phyloP scores from a whole-genome alignment of 2,888 invertebrate genomes.

The Drosophila leonis region DNA sequence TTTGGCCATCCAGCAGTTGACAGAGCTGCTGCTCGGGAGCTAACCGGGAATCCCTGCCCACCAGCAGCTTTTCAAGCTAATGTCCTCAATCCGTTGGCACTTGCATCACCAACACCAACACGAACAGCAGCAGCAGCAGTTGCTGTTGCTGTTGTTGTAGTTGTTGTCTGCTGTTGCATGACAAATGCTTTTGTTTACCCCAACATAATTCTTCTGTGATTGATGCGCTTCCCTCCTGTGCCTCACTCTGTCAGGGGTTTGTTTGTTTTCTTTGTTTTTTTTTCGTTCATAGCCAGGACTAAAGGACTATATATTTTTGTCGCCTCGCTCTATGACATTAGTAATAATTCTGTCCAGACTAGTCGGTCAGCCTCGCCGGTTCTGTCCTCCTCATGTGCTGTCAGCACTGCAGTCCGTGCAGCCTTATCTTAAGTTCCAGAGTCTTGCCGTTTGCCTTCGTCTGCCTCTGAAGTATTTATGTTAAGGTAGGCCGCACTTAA shows the following conservation, averaged over 20 bases:
- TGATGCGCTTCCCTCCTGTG: slow-evolving; percentile 64
- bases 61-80: slow-evolving; percentile 72
- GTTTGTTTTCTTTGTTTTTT: slow-evolving; percentile 1
- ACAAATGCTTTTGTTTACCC: slow-evolving; percentile 81
- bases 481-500: slow-evolving; percentile 43
- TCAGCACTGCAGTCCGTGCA: slow-evolving; percentile 51
- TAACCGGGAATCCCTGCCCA: slow-evolving; percentile 29
- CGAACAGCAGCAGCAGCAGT: no score
- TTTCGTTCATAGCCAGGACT: slow-evolving; percentile 34
- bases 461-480: slow-evolving; percentile 66
- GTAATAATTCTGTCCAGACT: slow-evolving; percentile 70
- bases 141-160: slow-evolving; percentile 21
- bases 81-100: slow-evolving; percentile 77
- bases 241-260: slow-evolving; percentile 12
- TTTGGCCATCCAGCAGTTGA: slow-evolving; percentile 63
- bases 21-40: slow-evolving; percentile 32
- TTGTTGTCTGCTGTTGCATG: slow-evolving; percentile 71
- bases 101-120: slow-evolving; percentile 48
- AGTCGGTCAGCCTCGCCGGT: slow-evolving; percentile 23
- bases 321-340: slow-evolving; percentile 67
- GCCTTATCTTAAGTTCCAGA: slow-evolving; percentile 59
- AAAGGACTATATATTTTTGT: slow-evolving; percentile 70
- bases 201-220: slow-evolving; percentile 81
- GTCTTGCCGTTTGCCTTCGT: slow-evolving; percentile 9
- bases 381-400: slow-evolving; percentile 34